These are phyloP conservation scores for Phocoena phocoena DNA, from an alignment of 2,113 vertebrate genomes.

Conservation along the genomic window DNA sequence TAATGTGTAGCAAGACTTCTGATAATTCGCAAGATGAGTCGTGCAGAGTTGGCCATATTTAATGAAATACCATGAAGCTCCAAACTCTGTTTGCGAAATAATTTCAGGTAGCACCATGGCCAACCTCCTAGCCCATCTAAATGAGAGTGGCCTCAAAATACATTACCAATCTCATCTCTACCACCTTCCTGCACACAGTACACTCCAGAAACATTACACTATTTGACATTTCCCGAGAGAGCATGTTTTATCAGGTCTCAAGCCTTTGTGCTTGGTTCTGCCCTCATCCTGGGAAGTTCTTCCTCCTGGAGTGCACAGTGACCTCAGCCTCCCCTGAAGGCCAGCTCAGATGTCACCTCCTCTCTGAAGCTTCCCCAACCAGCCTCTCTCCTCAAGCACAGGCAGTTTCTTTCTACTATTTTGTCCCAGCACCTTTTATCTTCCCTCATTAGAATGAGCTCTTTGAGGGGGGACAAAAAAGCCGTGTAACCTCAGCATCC, in stretches of 20 bases:
- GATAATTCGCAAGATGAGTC: slow-evolving; percentile 19
- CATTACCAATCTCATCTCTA: not conserved
- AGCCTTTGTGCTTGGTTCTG: not conserved
- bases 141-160: not conserved
- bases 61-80: slow-evolving; percentile 27
- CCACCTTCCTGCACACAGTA: not conserved
- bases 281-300: not conserved
- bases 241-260: not conserved
- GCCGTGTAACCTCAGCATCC: not conserved
- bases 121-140: not conserved
- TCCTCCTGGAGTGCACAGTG: not conserved
- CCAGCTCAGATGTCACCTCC: not conserved
- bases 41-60: not conserved
- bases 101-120: not conserved
- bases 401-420: not conserved
- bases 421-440: not conserved
- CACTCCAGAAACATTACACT: not conserved
- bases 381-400: not conserved
- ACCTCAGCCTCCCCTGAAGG: not conserved
- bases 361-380: not conserved
- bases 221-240: not conserved
- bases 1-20: slow-evolving; percentile 34
- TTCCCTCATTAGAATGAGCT: not conserved
- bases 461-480: slow-evolving; percentile 5
- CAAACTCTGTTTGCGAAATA: slow-evolving; percentile 21